Evolutionary conservation across 2,888 invertebrate species (phyloP).

Genomic region (Mylabris sibirica): DNA sequence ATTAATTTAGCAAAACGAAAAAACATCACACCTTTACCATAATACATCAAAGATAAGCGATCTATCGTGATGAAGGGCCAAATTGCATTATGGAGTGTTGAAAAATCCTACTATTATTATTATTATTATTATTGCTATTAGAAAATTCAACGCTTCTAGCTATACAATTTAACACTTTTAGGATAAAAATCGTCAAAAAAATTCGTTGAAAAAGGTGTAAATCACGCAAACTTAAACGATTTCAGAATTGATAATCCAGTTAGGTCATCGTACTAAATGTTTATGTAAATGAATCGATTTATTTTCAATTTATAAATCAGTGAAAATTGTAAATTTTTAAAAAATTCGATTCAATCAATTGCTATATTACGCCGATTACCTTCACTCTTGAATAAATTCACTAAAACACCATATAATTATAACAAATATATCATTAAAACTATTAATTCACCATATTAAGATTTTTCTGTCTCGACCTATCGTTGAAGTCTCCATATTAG

Average conservation of each 20-base stretch:
- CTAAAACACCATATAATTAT: not conserved
- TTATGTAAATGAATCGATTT: not conserved
- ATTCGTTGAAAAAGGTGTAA: slow-evolving; percentile 6
- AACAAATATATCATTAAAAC: slow-evolving; percentile 3
- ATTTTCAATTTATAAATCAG: not conserved
- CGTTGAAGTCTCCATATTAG: slow-evolving; percentile 17
- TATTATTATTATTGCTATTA: not conserved
- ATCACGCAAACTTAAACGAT: slow-evolving; percentile 2
- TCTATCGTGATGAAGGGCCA: slow-evolving; percentile 34
- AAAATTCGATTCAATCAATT: not conserved
- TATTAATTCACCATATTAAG: slow-evolving; percentile 5
- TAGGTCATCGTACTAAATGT: not conserved
- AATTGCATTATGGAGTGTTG: slow-evolving; percentile 18
- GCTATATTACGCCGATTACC: too few species aligned
- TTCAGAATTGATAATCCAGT: not conserved
- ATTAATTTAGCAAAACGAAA: slow-evolving; percentile 23
- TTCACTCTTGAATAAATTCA: not conserved
- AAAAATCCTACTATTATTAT: not conserved
- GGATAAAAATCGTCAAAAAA: not conserved
- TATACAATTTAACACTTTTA: not conserved
- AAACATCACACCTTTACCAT: slow-evolving; percentile 34
- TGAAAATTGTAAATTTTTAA: not conserved
- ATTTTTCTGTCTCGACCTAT: slow-evolving; percentile 1
- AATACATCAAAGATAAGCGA: slow-evolving; percentile 43
- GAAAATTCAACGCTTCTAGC: not conserved